phyloP scores from a whole-genome alignment of 2,113 vertebrate genomes.

The Tympanuchus pallidicinctus region DNA sequence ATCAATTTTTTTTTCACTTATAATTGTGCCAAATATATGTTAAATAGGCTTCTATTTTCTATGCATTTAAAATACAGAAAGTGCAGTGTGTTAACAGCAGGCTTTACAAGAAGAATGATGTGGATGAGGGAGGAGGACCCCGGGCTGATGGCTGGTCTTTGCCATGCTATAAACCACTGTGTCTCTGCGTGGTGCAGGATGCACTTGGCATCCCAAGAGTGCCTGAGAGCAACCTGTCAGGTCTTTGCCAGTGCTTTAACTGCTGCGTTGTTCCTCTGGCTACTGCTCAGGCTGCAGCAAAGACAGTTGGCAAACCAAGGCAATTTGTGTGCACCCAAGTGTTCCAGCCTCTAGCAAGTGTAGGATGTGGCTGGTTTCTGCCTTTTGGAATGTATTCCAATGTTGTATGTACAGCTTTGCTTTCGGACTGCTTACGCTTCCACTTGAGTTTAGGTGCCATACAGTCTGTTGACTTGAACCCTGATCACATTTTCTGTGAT shows the following conservation, averaged over 20 bases:
- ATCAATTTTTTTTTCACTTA: background rate
- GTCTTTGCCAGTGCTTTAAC: background rate
- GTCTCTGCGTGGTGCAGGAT: background rate
- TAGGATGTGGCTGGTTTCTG: background rate
- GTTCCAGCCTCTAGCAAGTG: background rate
- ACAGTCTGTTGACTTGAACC: background rate
- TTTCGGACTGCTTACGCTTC: background rate
- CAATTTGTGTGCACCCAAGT: background rate
- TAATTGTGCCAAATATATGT: background rate
- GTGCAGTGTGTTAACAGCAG: background rate
- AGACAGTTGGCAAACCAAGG: background rate
- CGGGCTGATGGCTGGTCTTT: background rate
- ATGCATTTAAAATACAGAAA: accelerated
- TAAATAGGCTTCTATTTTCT: background rate
- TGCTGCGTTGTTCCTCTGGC: background rate
- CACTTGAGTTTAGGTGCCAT: background rate
- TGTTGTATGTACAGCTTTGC: background rate
- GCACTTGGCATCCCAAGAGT: too few species aligned
- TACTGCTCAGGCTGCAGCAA: background rate
- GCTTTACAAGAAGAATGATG: background rate
- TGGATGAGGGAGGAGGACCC: background rate
- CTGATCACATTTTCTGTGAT: background rate
- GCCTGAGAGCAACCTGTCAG: background rate
- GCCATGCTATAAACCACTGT: background rate
- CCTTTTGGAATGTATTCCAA: background rate